Conservation (phyloP, 2,113 vertebrate species). For the Urocolius indicus region DNA sequence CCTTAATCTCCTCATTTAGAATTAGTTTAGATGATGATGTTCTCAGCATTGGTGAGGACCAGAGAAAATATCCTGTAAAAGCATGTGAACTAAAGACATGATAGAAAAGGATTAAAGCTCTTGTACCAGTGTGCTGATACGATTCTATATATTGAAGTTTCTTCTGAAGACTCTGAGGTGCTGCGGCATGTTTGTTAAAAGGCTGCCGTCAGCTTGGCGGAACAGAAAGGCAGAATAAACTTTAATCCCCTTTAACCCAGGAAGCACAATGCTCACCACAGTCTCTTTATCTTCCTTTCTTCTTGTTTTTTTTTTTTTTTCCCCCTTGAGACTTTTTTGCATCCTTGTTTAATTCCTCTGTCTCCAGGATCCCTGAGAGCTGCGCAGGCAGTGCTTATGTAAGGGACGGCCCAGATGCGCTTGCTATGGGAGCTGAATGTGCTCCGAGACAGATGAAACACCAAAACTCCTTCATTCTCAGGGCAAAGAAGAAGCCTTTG, state of each 20-base stretch:
- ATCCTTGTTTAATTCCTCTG: background rate
- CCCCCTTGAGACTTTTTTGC: background rate
- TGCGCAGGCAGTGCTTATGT: background rate
- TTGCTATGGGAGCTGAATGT: background rate
- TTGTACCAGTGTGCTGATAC: background rate
- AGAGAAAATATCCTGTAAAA: background rate
- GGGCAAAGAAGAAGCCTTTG: background rate
- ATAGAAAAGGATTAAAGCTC: background rate
- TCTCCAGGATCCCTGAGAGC: accelerated
- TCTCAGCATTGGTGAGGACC: background rate
- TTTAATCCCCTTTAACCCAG: background rate
- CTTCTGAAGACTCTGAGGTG: background rate
- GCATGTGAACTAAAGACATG: background rate
- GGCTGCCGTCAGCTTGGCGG: background rate
- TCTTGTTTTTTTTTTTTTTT: background rate
- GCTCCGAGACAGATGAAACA: background rate
- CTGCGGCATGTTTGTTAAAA: background rate
- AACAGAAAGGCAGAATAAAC: background rate
- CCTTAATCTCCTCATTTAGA: background rate
- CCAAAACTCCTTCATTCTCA: background rate
- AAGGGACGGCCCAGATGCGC: background rate
- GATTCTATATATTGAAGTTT: background rate
- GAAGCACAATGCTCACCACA: background rate
- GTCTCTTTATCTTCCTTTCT: background rate
- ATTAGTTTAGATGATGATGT: background rate